A percentile compares a stretch with the other conserved stretches of the same genome.
phyloP scores from a whole-genome alignment of 2,113 vertebrate species.

The Solea solea region DNA sequence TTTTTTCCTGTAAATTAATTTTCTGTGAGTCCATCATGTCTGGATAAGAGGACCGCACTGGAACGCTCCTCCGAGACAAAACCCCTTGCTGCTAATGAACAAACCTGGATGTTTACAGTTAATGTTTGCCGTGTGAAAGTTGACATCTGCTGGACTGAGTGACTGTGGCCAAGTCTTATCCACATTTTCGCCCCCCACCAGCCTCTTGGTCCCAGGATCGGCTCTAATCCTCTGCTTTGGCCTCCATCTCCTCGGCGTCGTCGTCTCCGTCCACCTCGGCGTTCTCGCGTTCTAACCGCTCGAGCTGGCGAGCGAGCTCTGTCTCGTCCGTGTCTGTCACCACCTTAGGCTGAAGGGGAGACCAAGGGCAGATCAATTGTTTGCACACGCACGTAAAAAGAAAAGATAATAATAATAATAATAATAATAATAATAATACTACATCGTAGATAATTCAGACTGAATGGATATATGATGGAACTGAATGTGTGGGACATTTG shows the following conservation, averaged over 20 bases:
- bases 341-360: conserved; percentile 88
- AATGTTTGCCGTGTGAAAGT: conserved; percentile 60
- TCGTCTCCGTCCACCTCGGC: conserved; percentile 98
- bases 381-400: not conserved
- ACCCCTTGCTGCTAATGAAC: conserved; percentile 43
- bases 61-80: conserved; percentile 36
- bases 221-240: conserved; percentile 92
- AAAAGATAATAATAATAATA: not conserved
- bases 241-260: conserved; percentile 97
- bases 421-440: no score
- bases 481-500: no score
- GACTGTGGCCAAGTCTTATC: conserved; percentile 39
- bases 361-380: not conserved
- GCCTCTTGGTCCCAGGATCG: conserved; percentile 12
- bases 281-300: conserved; percentile 95
- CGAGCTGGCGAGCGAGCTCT: conserved; percentile 93
- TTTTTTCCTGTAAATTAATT: conserved; percentile 23
- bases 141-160: conserved; percentile 52
- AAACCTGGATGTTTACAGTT: conserved; percentile 20
- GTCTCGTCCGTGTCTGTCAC: conserved; percentile 98
- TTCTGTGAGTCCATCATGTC: conserved; percentile 31
- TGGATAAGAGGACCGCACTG: conserved; percentile 15
- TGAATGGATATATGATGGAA: no score
- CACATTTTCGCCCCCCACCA: conserved; percentile 31
- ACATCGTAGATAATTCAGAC: no score